Percentiles rank a stretch among this genome's conserved stretches.
Evolutionary conservation across 2,888 invertebrate species (phyloP).

Genomic region (Orthonevra nobilis): DNA sequence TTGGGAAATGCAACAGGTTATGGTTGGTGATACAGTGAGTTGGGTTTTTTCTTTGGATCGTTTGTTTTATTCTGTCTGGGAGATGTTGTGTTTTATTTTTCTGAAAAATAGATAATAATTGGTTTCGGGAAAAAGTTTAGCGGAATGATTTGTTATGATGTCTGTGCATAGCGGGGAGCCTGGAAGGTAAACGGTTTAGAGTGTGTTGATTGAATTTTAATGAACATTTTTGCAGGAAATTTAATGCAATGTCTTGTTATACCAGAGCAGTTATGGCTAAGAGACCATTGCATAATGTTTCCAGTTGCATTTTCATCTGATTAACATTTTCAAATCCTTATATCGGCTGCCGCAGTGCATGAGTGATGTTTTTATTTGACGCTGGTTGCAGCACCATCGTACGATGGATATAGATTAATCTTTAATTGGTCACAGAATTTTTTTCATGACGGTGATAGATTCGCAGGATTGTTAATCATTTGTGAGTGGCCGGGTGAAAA

Average conservation of each 20-base stretch:
- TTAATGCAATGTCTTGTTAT: slow-evolving; percentile 51
- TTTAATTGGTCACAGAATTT: too few species aligned
- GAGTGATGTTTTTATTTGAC: too few species aligned
- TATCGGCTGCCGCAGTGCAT: too few species aligned
- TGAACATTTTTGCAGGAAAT: slow-evolving; percentile 62
- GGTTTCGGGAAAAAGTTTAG: slow-evolving; percentile 55
- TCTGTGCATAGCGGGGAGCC: slow-evolving; percentile 40
- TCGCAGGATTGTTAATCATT: too few species aligned
- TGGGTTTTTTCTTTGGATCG: too few species aligned
- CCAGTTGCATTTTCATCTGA: too few species aligned
- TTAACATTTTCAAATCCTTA: too few species aligned
- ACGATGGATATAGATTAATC: too few species aligned
- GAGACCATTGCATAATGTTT: too few species aligned
- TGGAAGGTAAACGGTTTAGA: slow-evolving; percentile 27
- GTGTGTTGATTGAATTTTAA: slow-evolving; percentile 65
- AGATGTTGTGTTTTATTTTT: slow-evolving; percentile 39
- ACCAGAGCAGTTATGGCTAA: slow-evolving; percentile 40
- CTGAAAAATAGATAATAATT: slow-evolving; percentile 49
- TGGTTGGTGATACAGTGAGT: slow-evolving; percentile 1
- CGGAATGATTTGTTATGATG: slow-evolving; percentile 62
- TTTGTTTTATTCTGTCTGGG: slow-evolving; percentile 54
- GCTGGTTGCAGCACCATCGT: too few species aligned
- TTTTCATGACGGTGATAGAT: too few species aligned
- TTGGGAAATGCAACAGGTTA: slow-evolving; percentile 68
- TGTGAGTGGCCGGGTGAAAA: too few species aligned